Conservation (phyloP, 2,113 vertebrate species). For the Atrichornis clamosus region DNA sequence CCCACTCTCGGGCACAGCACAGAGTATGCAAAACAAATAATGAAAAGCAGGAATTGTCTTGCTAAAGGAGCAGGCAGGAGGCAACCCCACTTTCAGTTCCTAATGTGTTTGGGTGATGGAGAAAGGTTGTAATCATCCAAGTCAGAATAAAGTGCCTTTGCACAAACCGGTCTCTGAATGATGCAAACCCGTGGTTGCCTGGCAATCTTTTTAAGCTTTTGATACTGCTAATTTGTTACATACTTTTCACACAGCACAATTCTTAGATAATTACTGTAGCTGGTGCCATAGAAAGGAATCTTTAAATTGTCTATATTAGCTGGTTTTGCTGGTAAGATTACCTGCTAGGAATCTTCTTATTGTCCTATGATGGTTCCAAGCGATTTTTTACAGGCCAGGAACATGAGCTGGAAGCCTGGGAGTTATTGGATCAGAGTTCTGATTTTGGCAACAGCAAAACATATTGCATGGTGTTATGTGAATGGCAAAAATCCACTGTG, state of each 20-base stretch:
- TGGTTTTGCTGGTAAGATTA: background rate
- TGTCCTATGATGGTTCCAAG: slow-evolving; percentile 22
- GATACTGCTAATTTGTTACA: background rate
- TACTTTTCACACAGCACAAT: background rate
- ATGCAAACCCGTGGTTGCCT: slow-evolving; percentile 9
- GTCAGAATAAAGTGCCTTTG: slow-evolving; percentile 32
- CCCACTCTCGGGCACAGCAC: background rate
- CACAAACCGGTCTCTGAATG: background rate
- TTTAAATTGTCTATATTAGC: background rate
- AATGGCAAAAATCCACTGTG: background rate
- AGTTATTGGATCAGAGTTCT: background rate
- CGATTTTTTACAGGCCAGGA: background rate
- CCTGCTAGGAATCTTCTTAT: slow-evolving; percentile 21
- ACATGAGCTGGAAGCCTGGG: background rate
- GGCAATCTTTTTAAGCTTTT: background rate
- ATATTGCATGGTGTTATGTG: background rate
- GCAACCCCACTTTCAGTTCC: slow-evolving; percentile 18
- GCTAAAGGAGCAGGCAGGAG: slow-evolving; percentile 20
- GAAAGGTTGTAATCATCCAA: slow-evolving; percentile 42
- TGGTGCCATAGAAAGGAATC: background rate
- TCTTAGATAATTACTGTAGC: background rate
- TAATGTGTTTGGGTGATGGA: background rate
- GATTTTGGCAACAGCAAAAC: slow-evolving; percentile 3
- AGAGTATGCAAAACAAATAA: background rate
- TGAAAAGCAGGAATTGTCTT: background rate